Percentiles rank a stretch among this genome's conserved stretches.
Evolutionary conservation across 2,888 invertebrate genomes (phyloP).

Genomic region (Dolomedes plantarius): DNA sequence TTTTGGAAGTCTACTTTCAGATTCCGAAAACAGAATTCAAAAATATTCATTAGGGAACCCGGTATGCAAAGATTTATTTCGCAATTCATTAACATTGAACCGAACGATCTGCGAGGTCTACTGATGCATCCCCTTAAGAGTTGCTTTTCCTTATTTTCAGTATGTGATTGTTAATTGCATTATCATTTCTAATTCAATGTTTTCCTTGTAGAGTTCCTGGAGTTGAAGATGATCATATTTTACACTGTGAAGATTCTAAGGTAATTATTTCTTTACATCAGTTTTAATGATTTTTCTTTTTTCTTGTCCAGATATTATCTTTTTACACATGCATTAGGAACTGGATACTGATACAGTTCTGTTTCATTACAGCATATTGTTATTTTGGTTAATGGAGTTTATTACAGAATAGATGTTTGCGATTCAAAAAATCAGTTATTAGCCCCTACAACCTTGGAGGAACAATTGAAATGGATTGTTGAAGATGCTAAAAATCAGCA

Average conservation of each 20-base stretch:
- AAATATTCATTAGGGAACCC: no score
- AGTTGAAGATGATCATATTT: slow-evolving; percentile 77
- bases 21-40: no score
- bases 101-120: no score
- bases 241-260: slow-evolving; percentile 77
- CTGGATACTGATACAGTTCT: neutral
- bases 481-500: slow-evolving; percentile 77
- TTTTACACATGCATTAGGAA: neutral
- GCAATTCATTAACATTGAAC: no score
- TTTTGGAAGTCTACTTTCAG: no score
- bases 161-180: no score
- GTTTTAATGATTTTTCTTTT: neutral
- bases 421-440: slow-evolving; percentile 77
- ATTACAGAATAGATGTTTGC: slow-evolving; percentile 77
- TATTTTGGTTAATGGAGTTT: slow-evolving; percentile 77
- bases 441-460: slow-evolving; percentile 76
- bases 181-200: no score
- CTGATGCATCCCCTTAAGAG: no score
- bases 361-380: slow-evolving; percentile 77
- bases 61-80: no score
- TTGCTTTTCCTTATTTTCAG: no score
- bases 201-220: slow-evolving; percentile 77
- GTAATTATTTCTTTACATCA: slow-evolving; percentile 73
- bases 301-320: neutral
- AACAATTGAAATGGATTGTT: slow-evolving; percentile 78